These are phyloP conservation scores for Euclidia mi DNA, from an alignment of 2,888 invertebrate species.

Conservation along the genomic window DNA sequence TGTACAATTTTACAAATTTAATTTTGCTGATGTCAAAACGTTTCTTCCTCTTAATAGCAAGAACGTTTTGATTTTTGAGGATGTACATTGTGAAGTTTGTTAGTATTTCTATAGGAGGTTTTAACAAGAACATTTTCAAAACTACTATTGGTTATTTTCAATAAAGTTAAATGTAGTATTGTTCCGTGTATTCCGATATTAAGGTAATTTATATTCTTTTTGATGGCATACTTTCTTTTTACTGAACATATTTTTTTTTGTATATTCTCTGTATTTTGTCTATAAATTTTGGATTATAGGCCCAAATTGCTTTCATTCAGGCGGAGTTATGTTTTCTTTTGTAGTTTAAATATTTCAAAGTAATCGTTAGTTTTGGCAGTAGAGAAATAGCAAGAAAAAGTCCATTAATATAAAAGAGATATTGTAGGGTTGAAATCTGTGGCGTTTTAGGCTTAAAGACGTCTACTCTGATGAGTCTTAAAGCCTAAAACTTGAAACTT, in stretches of 20 bases:
- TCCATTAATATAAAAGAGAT: background rate
- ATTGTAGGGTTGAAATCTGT: too few relatives aligned
- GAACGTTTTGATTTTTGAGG: background rate
- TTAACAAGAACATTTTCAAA: conserved; percentile 25
- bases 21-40: conserved; percentile 37
- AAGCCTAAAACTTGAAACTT: too few relatives aligned
- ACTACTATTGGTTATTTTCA: conserved; percentile 31
- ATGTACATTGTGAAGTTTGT: conserved; percentile 24
- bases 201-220: conserved; percentile 23
- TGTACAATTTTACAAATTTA: conserved; percentile 44
- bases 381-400: background rate
- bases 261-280: conserved; percentile 15
- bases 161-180: conserved; percentile 20
- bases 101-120: conserved; percentile 8
- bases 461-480: too few relatives aligned
- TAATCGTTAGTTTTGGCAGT: conserved; percentile 13
- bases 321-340: conserved; percentile 14
- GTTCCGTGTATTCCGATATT: conserved; percentile 25
- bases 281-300: conserved; percentile 28
- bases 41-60: background rate
- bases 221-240: conserved; percentile 35
- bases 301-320: conserved; percentile 8
- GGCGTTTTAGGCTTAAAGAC: too few relatives aligned
- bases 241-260: conserved; percentile 20
- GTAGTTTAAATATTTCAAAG: conserved; percentile 22